Base-by-base conservation (phyloP, 2,888 invertebrate genomes). In the Tipula helvola region DNA sequence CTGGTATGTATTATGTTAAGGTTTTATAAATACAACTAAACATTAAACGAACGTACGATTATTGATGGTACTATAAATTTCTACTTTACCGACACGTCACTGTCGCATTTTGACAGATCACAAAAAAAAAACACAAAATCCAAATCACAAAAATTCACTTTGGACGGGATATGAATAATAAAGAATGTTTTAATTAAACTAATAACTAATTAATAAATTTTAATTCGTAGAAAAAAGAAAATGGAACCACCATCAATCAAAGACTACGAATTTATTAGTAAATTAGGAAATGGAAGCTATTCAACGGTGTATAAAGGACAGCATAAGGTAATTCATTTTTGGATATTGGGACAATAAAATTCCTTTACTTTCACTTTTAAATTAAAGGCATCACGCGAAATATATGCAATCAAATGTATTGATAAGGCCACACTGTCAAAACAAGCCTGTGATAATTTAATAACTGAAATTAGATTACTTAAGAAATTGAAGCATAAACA, bases 331-430 rank as follows among this genome's bases (percentile, higher is more conserved):
- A 42, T 13, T 7, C 0, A 84, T n/a, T 83, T 84, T 84, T 8
- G 16, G 2, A 1, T 39, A 57, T 86, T 44, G 12, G 10, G 1
- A 44, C 16, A 18, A 39, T 47, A 8, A 52, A 39, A 87, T 87
- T 87, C 16, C 87, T 87, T 85, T 44, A 86, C 47, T 44, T 86
- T 87, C 36, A 42, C 13, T 52, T 84, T 41, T 88, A 89, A 89
- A 83, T 90, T 94, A 93, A 92, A 93, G 87, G 94, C 93, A 52
- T 93, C 92, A 1, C 92, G 94, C 47, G 93, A 95, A 86, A 93
- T 94, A 85, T 95, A 96, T 86, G 97, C 97, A 0, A 93, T 97
- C 86, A 97, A 97, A 92, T 96, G 96, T 89, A 95, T 97, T 85
- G 93, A 95, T 89, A 96, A 95, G 90, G 93, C 93, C 0, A 93